Conservation (phyloP, 2,113 vertebrate genomes). For the Chionomys nivalis region DNA sequence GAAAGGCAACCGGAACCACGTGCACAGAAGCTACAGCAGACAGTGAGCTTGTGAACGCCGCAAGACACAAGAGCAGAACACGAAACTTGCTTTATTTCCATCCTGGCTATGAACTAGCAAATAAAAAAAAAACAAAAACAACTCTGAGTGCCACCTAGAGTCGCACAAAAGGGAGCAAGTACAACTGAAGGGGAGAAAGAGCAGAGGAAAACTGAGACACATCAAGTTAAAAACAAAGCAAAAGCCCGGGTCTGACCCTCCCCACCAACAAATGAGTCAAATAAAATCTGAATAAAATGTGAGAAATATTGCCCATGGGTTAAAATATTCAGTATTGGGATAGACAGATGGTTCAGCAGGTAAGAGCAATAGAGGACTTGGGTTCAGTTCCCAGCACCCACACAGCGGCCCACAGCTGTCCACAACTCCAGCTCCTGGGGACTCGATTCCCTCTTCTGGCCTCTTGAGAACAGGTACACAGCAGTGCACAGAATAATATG, state of each 20-base stretch:
- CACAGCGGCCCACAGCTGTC: background rate
- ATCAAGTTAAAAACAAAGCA: background rate
- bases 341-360: background rate
- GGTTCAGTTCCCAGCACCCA: background rate
- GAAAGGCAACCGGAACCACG: background rate
- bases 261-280: background rate
- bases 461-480: background rate
- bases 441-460: too few relatives aligned
- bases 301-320: background rate
- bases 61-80: background rate
- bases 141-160: background rate
- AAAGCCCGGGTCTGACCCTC: background rate
- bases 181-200: background rate
- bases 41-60: background rate
- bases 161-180: slow-evolving; percentile 17
- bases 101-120: background rate
- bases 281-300: background rate
- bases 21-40: background rate
- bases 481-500: background rate
- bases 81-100: slow-evolving; percentile 12
- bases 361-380: background rate
- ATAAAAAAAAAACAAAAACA: background rate
- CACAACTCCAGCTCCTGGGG: background rate
- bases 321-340: background rate
- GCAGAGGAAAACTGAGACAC: background rate